Conservation (phyloP, 2,888 invertebrate genomes). For the Melieria omissa region DNA sequence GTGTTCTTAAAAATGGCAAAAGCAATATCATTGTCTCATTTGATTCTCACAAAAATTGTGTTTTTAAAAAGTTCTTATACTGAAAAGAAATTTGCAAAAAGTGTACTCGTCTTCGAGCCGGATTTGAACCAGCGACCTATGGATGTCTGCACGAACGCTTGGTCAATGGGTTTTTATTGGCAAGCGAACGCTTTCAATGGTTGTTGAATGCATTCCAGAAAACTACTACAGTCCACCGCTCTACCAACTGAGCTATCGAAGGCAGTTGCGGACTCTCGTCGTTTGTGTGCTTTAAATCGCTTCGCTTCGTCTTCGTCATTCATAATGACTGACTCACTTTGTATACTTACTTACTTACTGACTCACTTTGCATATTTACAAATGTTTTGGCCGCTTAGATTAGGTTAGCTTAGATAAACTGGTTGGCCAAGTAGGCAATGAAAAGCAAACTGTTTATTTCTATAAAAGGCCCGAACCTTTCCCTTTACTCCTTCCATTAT, state of each 20-base stretch:
- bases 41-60: neutral
- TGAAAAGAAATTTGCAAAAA: neutral
- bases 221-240: slow-evolving; percentile 51
- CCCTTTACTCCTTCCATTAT: no score
- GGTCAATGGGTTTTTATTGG: neutral
- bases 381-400: no score
- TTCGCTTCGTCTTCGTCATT: neutral
- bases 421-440: no score
- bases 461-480: no score
- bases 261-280: slow-evolving; percentile 35
- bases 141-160: slow-evolving; percentile 65
- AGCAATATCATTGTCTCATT: no score
- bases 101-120: slow-evolving; percentile 71
- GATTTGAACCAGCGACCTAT: slow-evolving; percentile 78
- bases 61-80: neutral
- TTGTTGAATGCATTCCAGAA: slow-evolving; percentile 13
- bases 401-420: no score
- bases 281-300: neutral
- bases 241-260: slow-evolving; percentile 54
- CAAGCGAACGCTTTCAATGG: neutral
- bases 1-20: no score
- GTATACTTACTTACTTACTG: no score
- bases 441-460: no score
- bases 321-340: no score
- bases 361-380: no score